A percentile compares a stretch with the other conserved stretches of the same genome.
Evolutionary conservation across 2,888 invertebrate species (phyloP).

Genomic region (Encarsia formosa): DNA sequence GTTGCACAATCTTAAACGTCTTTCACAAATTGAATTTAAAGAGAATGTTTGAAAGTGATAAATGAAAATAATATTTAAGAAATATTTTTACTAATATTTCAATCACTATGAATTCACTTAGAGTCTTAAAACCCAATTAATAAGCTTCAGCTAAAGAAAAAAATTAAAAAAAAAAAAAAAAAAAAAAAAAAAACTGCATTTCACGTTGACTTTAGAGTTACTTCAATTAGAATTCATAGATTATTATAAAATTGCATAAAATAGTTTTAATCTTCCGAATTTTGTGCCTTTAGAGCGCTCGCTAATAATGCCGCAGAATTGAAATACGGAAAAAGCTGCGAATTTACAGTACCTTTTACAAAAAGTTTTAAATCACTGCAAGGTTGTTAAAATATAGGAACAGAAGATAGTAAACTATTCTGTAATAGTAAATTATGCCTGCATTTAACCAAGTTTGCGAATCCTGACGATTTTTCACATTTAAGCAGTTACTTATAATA

Average conservation of each 20-base stretch:
- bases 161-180: constrained; percentile 1
- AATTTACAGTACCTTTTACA: constrained; percentile 9
- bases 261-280: constrained; percentile 33
- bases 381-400: constrained; percentile 13
- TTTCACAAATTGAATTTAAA: constrained; percentile 1
- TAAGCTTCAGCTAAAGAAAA: constrained; percentile 12
- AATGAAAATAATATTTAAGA: constrained; percentile 6
- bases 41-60: constrained; percentile 2
- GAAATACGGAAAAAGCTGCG: constrained; percentile 13
- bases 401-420: constrained; percentile 16
- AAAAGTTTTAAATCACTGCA: constrained; percentile 8
- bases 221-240: background rate
- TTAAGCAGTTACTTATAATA: constrained; percentile 5
- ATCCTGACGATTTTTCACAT: constrained; percentile 15
- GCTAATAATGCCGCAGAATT: constrained; percentile 23
- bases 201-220: background rate
- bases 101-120: background rate
- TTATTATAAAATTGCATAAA: constrained; percentile 4
- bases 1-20: constrained; percentile 16
- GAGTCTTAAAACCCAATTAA: constrained; percentile 8
- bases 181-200: background rate
- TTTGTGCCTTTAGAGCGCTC: constrained; percentile 35
- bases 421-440: constrained; percentile 2
- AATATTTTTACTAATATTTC: constrained; percentile 6
- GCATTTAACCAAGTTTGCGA: background rate